phyloP scores from a whole-genome alignment of 2,888 invertebrate genomes.

The Lepidocyrtinus sp. region DNA sequence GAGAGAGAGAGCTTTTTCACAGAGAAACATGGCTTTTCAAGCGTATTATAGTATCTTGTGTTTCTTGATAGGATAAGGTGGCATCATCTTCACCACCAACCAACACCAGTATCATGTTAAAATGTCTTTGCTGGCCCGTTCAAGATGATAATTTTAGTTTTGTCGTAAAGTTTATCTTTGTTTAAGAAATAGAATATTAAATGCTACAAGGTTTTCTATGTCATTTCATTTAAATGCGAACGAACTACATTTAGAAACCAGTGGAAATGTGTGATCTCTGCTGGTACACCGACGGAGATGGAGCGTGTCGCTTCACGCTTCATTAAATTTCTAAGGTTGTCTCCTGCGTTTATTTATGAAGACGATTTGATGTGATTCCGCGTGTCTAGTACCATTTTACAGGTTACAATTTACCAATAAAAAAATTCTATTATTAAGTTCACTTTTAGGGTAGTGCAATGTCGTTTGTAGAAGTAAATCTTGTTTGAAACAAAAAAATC shows the following conservation, averaged over 20 bases:
- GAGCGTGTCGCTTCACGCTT: background rate
- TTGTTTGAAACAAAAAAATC: no score
- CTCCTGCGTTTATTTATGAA: background rate
- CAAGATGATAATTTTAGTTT: background rate
- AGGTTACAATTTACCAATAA: background rate
- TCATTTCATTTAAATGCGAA: conserved; percentile 12
- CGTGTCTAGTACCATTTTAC: background rate
- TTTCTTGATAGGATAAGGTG: no score
- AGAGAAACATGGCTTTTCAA: no score
- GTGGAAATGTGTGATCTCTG: background rate
- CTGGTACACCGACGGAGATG: background rate
- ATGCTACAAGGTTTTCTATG: background rate
- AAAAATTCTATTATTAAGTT: background rate
- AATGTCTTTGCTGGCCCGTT: no score
- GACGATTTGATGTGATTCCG: background rate
- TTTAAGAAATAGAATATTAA: background rate
- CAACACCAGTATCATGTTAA: no score
- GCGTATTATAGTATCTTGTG: no score
- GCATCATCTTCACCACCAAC: no score
- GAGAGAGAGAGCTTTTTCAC: no score
- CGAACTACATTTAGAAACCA: background rate
- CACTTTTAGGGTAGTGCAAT: no score
- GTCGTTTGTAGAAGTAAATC: no score
- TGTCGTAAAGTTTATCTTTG: background rate
- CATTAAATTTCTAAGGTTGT: background rate